Evolutionary conservation across 2,888 invertebrate species (phyloP).

Genomic region (Lasioglossum villosulum): DNA sequence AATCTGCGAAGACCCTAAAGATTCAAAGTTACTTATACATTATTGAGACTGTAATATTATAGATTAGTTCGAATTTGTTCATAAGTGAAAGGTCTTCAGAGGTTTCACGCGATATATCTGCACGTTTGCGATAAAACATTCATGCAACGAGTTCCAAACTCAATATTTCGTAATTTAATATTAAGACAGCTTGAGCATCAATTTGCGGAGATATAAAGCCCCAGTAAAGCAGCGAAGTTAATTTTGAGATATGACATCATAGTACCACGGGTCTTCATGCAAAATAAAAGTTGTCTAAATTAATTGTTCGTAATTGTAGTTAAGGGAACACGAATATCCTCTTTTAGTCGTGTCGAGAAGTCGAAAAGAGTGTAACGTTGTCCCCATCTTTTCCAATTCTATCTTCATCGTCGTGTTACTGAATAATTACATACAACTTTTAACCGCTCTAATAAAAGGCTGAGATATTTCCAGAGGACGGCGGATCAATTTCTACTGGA

Average conservation of each 20-base stretch:
- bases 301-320: not conserved
- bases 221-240: not conserved
- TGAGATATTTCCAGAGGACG: not conserved
- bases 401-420: no score
- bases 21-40: not conserved
- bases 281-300: not conserved
- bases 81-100: not conserved
- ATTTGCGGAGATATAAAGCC: not conserved
- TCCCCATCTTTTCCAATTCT: no score
- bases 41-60: not conserved
- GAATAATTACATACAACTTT: no score
- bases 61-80: not conserved
- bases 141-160: not conserved
- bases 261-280: not conserved
- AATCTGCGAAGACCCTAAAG: not conserved
- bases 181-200: not conserved
- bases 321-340: not conserved
- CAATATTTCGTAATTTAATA: not conserved
- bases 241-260: not conserved
- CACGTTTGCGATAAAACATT: not conserved
- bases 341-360: not conserved
- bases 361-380: no score
- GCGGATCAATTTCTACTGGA: not conserved
- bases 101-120: not conserved
- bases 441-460: not conserved